Evolutionary conservation across 1,140 invertebrate species (phyloP).

Genomic region (Chlorops oryzae): DNA sequence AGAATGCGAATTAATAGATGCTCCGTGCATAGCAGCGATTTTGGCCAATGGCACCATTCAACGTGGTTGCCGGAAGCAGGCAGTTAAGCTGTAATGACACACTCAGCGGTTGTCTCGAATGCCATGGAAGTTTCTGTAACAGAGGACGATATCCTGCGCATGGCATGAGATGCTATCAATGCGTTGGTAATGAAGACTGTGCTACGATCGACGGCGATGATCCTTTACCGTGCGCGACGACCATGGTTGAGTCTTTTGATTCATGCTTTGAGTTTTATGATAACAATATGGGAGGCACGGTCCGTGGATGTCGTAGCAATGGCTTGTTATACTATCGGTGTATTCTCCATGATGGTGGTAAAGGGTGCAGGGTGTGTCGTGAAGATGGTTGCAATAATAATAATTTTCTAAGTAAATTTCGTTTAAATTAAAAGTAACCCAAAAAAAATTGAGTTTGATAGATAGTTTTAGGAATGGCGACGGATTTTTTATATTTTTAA

Average conservation of each 20-base stretch:
- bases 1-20: slow-evolving; percentile 19
- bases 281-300: slow-evolving; percentile 8
- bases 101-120: slow-evolving; percentile 19
- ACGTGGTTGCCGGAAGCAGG: slow-evolving; percentile 23
- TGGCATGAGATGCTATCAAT: slow-evolving; percentile 36
- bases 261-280: slow-evolving; percentile 36
- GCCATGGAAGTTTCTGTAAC: slow-evolving; percentile 38
- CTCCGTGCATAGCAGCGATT: slow-evolving; percentile 21
- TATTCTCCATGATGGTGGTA: slow-evolving; percentile 19
- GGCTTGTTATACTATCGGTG: slow-evolving; percentile 31
- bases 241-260: slow-evolving; percentile 23
- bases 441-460: no score
- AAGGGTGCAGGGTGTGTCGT: slow-evolving; percentile 23
- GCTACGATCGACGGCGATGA: slow-evolving; percentile 2
- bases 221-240: slow-evolving; percentile 20
- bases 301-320: slow-evolving; percentile 31
- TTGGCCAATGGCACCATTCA: slow-evolving; percentile 24
- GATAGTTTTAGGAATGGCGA: no score
- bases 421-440: no score
- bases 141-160: slow-evolving; percentile 27
- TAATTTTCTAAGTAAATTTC: no score
- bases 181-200: slow-evolving; percentile 18
- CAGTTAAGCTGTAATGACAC: slow-evolving; percentile 4
- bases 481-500: no score
- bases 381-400: slow-evolving; percentile 28